These are phyloP conservation scores for Parthenolecanium corni DNA, from an alignment of 2,888 invertebrate species.

Conservation along the genomic window DNA sequence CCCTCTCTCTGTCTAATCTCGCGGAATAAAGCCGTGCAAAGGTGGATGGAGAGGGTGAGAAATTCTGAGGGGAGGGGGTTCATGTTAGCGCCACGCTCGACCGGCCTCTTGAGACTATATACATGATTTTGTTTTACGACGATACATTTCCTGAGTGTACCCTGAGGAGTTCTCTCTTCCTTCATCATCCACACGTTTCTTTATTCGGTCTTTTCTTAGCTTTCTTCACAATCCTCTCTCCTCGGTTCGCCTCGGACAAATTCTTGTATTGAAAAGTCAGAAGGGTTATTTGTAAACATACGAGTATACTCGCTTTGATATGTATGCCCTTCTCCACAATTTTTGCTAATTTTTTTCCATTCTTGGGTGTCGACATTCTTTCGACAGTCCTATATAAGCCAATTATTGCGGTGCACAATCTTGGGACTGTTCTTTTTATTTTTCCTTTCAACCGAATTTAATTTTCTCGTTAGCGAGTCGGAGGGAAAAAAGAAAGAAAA, in stretches of 20 bases:
- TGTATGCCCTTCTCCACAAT: not conserved
- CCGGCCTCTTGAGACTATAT: constrained; percentile 27
- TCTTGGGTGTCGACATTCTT: too few species aligned
- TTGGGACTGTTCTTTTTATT: too few species aligned
- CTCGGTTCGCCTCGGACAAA: not conserved
- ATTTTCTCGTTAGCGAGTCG: too few species aligned
- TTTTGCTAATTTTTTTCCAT: not conserved
- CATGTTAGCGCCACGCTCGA: constrained; percentile 27
- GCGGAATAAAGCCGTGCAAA: constrained; percentile 5
- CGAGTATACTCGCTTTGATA: not conserved
- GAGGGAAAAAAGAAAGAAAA: too few species aligned
- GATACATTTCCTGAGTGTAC: constrained; percentile 27
- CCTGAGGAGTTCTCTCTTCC: constrained; percentile 15
- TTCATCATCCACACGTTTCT: too few species aligned
- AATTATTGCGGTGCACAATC: too few species aligned
- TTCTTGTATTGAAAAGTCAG: constrained; percentile 25
- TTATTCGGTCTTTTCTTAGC: too few species aligned
- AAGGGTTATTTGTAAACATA: constrained; percentile 16
- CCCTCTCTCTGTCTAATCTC: constrained; percentile 21
- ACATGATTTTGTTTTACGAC: constrained; percentile 28
- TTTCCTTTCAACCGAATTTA: too few species aligned
- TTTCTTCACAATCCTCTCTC: too few species aligned
- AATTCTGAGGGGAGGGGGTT: not conserved
- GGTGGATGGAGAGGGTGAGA: too few species aligned
- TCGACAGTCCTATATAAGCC: too few species aligned